These are phyloP conservation scores for Ophioninae sp. DNA, from an alignment of 2,888 invertebrate genomes.

Conservation along the genomic window DNA sequence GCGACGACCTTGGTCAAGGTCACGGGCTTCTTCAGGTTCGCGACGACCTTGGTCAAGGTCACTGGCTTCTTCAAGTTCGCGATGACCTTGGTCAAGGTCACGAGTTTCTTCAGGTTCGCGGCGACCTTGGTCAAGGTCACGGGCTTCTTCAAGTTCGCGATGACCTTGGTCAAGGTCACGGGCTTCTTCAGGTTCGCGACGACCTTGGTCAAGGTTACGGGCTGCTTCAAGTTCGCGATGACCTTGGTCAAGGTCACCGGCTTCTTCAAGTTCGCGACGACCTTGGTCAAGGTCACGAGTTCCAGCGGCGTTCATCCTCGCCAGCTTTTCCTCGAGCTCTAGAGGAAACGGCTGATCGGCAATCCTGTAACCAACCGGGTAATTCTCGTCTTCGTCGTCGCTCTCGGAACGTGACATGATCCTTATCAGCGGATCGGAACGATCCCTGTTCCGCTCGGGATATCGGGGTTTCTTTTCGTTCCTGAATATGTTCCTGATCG, in stretches of 20 bases:
- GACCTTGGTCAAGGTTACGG: conserved; percentile 11
- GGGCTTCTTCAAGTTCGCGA: not conserved
- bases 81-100: too few relatives aligned
- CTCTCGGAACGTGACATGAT: not conserved
- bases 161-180: not conserved
- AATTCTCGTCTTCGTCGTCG: conserved; percentile 23
- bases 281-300: not conserved
- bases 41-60: conserved; percentile 13
- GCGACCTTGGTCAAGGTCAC: too few relatives aligned
- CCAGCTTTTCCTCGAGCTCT: conserved; percentile 40
- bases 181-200: not conserved
- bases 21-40: not conserved
- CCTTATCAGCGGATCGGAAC: not conserved
- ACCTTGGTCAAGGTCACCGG: too few relatives aligned
- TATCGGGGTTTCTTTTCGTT: conserved; percentile 41
- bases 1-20: too few relatives aligned
- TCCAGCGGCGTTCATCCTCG: not conserved
- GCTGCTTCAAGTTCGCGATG: too few relatives aligned
- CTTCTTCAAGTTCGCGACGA: conserved; percentile 7
- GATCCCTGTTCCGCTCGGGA: not conserved
- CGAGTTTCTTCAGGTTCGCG: conserved; percentile 9
- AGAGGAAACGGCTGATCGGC: conserved; percentile 23
- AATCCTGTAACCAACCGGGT: conserved; percentile 24
- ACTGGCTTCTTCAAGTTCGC: not conserved
- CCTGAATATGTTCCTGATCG: conserved; percentile 32